Evolutionary conservation across 2,888 invertebrate genomes (phyloP).

Genomic region (Helleia helle): DNA sequence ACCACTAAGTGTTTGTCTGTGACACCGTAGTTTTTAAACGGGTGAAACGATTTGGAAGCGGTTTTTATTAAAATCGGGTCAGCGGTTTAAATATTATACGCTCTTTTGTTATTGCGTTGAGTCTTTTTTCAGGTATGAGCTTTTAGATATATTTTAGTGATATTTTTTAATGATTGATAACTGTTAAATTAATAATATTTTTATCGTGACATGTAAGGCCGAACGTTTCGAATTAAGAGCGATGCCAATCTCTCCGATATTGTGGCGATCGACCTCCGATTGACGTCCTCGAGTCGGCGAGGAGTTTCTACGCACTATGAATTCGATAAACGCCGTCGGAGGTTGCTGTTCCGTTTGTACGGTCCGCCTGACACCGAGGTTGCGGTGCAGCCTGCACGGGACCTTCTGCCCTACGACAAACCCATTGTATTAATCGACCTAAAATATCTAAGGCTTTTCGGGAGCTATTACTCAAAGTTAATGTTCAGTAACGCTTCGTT

Average conservation of each 20-base stretch:
- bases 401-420: slow-evolving; percentile 26
- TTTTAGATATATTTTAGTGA: no score
- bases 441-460: no score
- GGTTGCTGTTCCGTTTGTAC: slow-evolving; percentile 23
- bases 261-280: neutral
- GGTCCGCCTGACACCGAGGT: slow-evolving; percentile 34
- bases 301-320: slow-evolving; percentile 12
- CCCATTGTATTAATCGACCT: slow-evolving; percentile 37
- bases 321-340: slow-evolving; percentile 20
- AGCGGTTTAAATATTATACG: no score
- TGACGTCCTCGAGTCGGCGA: neutral
- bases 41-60: no score
- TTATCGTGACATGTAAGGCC: slow-evolving; percentile 1
- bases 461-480: no score
- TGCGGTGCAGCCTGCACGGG: slow-evolving; percentile 15
- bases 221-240: neutral
- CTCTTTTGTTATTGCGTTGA: no score
- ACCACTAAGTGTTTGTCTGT: no score
- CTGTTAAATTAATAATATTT: neutral
- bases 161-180: no score
- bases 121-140: no score
- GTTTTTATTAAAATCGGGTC: no score
- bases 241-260: neutral
- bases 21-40: no score
- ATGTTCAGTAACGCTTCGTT: no score